A percentile compares a stretch with the other conserved stretches of the same genome.
phyloP scores from a whole-genome alignment of 2,797 vertebrate species.

The Pithecia hirsuta region DNA sequence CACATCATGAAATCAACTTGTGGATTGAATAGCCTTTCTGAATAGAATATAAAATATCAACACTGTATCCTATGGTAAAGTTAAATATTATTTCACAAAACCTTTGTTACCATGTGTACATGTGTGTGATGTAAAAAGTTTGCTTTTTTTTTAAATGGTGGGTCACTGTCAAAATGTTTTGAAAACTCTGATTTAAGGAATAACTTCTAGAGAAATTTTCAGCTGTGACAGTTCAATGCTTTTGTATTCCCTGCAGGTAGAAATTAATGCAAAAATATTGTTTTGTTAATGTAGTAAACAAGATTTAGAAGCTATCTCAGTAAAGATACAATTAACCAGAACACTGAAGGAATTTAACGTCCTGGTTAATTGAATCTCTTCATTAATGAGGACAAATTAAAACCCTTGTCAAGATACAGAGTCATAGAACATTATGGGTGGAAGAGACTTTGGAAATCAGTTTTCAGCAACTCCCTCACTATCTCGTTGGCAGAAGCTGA shows the following conservation, averaged over 20 bases:
- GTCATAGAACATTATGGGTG: not conserved
- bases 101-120: not conserved
- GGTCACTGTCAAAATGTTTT: conserved; percentile 3
- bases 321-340: conserved; percentile 56
- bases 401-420: not conserved
- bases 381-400: conserved; percentile 53
- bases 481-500: not conserved
- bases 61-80: not conserved
- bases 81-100: not conserved
- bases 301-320: conserved; percentile 6
- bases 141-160: not conserved
- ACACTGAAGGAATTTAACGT: conserved; percentile 15
- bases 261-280: not conserved
- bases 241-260: not conserved
- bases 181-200: conserved; percentile 5
- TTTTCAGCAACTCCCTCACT: not conserved
- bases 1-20: not conserved
- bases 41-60: not conserved
- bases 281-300: conserved; percentile 43
- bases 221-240: not conserved
- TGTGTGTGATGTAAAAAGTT: not conserved
- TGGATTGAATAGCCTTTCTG: not conserved
- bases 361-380: conserved; percentile 51
- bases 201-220: not conserved
- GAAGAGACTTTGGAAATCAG: not conserved